These are phyloP conservation scores for Microcaecilia unicolor DNA, from an alignment of 2,797 vertebrate genomes.

Conservation along the genomic window DNA sequence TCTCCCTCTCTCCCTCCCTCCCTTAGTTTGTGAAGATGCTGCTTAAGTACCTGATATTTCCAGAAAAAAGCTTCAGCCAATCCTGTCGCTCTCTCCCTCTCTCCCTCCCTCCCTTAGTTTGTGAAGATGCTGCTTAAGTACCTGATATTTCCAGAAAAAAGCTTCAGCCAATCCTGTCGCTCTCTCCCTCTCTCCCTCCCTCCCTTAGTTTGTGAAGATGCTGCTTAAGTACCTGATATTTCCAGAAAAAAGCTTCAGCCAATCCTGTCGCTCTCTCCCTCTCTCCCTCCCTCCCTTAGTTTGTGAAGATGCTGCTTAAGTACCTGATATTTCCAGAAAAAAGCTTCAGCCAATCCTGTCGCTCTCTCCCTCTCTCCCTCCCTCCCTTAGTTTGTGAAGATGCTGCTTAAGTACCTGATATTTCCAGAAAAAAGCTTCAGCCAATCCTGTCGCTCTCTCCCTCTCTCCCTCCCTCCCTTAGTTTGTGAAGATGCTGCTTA, in stretches of 20 bases:
- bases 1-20: conserved; percentile 35
- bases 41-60: too few relatives aligned
- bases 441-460: conserved; percentile 67
- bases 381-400: conserved; percentile 1
- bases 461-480: conserved; percentile 26
- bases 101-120: conserved; percentile 20
- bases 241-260: conserved; percentile 59
- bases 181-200: conserved; percentile 38
- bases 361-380: conserved; percentile 41
- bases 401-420: too few relatives aligned
- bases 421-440: conserved; percentile 57
- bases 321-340: conserved; percentile 63
- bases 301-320: too few relatives aligned
- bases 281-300: conserved; percentile 23
- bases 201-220: conserved; percentile 1
- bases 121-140: too few relatives aligned
- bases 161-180: conserved; percentile 64
- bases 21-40: conserved; percentile 9
- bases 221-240: too few relatives aligned
- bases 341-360: conserved; percentile 61
- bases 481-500: conserved; percentile 38
- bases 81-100: conserved; percentile 51
- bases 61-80: conserved; percentile 61
- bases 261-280: conserved; percentile 59
- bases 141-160: conserved; percentile 59